Base-by-base conservation (phyloP, 2,113 vertebrate species). In the Mirounga angustirostris region DNA sequence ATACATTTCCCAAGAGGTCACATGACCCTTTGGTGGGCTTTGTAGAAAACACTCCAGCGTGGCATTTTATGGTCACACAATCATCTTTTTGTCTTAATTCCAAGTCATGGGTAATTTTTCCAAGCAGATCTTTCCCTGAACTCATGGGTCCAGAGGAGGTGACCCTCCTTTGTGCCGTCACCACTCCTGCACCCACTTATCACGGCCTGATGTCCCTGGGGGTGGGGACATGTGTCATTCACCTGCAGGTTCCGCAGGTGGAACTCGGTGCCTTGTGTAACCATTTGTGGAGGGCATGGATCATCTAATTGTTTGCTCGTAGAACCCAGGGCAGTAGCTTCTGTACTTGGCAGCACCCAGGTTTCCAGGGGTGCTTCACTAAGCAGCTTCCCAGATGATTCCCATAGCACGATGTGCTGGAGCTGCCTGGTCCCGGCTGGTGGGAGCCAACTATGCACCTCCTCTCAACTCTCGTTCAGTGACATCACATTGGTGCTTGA, bases 401-500 rank as follows among this genome's bases (percentile, higher is more conserved):
- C 21, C 46, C 8, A 0, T 26, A 36, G n/a, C 67, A 54, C 7
- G 11, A 1, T 3, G 40, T n/a, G 1, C 16, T 36, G 54, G 65
- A 54, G 18, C 12, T 6, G 2, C 30, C 24, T 50, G 26, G 7
- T 30, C 14, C 81, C 0, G 1, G 24, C 54, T 61, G 21, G 9
- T 3, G 24, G 12, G 65, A 14, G 2, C 59, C 4, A 0, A 19
- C 79, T 54, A 24, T 19, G 30, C 5, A 3, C 73, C 16, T 65
- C 67, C n/a, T 95, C 30, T n/a, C 83, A 78, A 1, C 19, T 61
- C 69, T 61, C 26, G 56, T 40, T 76, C 36, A n/a, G 3, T 16
- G 74, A 73, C 14, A 1, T 40, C 12, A 7, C 11, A 0, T 13
- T 22, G 36, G 74, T 26, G 46, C 16, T 74, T 82, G 58, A 65